phyloP scores from a whole-genome alignment of 2,113 vertebrate genomes.

The Merops nubicus region DNA sequence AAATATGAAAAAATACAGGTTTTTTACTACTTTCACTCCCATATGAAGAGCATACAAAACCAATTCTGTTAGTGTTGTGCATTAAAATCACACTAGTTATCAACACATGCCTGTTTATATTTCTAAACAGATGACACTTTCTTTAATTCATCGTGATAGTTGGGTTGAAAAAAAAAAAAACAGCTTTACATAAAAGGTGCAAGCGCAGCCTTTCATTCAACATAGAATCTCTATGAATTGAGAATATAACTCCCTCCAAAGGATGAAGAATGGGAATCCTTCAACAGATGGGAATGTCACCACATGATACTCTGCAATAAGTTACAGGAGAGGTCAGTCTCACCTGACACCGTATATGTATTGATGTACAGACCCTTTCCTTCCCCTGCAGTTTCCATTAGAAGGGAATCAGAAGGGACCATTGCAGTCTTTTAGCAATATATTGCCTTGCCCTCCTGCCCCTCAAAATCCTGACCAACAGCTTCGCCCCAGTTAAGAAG shows the following conservation, averaged over 20 bases:
- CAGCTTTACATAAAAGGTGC: not conserved
- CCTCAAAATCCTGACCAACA: not conserved
- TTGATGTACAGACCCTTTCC: not conserved
- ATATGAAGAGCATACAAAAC: not conserved
- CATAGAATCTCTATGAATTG: not conserved
- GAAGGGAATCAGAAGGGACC: not conserved
- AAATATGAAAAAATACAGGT: not conserved
- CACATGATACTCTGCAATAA: not conserved
- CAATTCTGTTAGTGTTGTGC: not conserved
- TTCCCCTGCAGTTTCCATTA: not conserved
- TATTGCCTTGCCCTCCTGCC: fast-evolving
- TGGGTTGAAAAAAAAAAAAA: not conserved
- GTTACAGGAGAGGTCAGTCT: not conserved
- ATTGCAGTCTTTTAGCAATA: not conserved
- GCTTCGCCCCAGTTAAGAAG: not conserved
- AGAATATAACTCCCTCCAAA: not conserved
- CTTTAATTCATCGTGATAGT: not conserved
- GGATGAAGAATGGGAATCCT: no score
- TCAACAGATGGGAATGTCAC: not conserved
- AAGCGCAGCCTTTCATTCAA: not conserved
- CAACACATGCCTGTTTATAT: fast-evolving
- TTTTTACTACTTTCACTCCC: not conserved
- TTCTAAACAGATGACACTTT: not conserved
- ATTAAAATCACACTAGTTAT: not conserved
- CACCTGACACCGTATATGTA: fast-evolving